Evolutionary conservation across 2,888 invertebrate species (phyloP), one percentile per base, ranked within the genome.

Genomic region (Cistogaster globosa): DNA sequence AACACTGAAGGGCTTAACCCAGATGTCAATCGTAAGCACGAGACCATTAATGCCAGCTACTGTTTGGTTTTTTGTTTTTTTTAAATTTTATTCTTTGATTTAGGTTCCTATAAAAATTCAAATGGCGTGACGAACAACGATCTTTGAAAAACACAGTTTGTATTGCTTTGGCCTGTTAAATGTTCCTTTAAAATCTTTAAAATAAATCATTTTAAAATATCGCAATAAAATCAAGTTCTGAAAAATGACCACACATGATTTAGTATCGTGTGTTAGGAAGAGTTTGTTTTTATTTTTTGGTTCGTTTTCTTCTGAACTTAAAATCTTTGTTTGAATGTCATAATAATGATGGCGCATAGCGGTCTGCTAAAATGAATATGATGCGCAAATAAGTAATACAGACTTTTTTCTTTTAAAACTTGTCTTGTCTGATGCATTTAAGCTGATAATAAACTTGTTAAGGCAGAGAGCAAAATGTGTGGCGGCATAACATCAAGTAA

Each of bases 341-440:
- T 89, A 89, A 90, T 90, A 90, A 90, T 90, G 90, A 90, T 90
- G 90, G 90, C 90, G 90, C 87, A 87, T 85, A 78, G 81, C 18
- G 75, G 83, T 77, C 79, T 84, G 68, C 72, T 26, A 58, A 65
- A 74, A 65, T 53, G 32, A 75, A 63, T 71, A 60, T 65, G 58
- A 55, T 53, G 58, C 78, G 36, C 72, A 67, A 85, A 78, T 58
- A 75, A 68, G 88, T 87, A 87, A 89, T 88, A 90, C 88, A 89
- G 88, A 87, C 88, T 89, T 89, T 89, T 89, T 88, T 86, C 88
- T 81, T 84, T 58, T 62, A 67, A 63, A 69, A 75, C 20, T 45
- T 20, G 38, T 53, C 75, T 71, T 84, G 80, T 63, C 78, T 85
- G 76, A 86, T 83, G 75, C 83, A 87, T 84, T 87, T 84, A 86